These are phyloP conservation scores for Clarias macrocephalus DNA, from an alignment of 2,113 vertebrate genomes.

Conservation along the genomic window DNA sequence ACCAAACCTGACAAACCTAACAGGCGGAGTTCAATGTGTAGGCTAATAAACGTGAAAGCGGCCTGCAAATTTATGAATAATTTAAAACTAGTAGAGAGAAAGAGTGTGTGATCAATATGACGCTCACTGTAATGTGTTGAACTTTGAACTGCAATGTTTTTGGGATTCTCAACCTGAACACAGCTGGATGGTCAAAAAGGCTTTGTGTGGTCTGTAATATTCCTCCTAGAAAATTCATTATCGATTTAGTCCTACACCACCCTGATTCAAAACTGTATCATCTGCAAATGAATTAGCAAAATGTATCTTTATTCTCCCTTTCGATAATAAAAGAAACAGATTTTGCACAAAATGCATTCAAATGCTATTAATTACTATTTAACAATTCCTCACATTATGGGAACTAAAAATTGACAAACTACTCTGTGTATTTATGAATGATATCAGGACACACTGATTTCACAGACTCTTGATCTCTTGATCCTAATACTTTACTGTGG, in stretches of 20 bases:
- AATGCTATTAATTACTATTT: background rate
- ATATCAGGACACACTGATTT: too few species aligned
- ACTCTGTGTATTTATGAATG: background rate
- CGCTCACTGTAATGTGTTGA: too few species aligned
- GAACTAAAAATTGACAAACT: background rate
- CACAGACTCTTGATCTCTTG: background rate
- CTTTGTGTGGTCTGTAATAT: background rate
- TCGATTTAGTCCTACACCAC: background rate
- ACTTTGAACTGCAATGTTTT: too few species aligned
- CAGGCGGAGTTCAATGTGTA: too few species aligned
- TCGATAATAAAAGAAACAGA: background rate
- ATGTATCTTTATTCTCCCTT: background rate
- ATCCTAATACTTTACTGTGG: background rate
- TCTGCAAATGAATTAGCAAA: background rate
- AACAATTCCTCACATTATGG: background rate
- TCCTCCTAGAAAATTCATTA: background rate
- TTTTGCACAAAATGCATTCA: background rate
- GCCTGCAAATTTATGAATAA: too few species aligned
- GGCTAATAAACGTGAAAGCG: too few species aligned
- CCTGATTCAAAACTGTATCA: background rate
- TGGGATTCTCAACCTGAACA: too few species aligned
- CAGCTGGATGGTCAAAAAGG: background rate
- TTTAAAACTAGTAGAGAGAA: too few species aligned
- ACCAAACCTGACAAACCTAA: too few species aligned
- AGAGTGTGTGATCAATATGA: too few species aligned